Base-by-base conservation (phyloP, 2,888 invertebrate genomes). In the Caenorhabditis plicata region DNA sequence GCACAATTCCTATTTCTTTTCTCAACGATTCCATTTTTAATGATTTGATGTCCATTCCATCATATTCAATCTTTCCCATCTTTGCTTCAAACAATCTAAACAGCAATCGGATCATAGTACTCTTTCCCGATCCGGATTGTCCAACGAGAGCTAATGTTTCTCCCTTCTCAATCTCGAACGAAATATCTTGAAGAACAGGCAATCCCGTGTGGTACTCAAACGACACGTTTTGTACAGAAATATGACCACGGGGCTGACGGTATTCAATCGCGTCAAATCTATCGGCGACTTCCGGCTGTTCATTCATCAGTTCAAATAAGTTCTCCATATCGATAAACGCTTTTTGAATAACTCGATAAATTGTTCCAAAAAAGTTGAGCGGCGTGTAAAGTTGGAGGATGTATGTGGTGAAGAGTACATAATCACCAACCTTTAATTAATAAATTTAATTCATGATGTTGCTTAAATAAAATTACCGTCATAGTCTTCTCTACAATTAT, bases 281-380 rank as follows among this genome's bases (percentile, higher is more conserved):
- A 83, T 96, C 93, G 46, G 68, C 70, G 2, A 77, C 87, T 85
- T 96, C 94, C 47, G 89, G 87, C 38, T 89, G 87, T 78, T 92
- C 91, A 32, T 89, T 87, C 77, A 98, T 85, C 62, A 98, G 83
- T 73, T 95, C 94, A 81, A 96, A 92, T 96, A 98, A 95, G 82
- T 96, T 96, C 83, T 98, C 96, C 96, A 96, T 96, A 81, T 98
- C 96, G 17, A 96, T 88, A 80, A 98, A 96, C 80, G 93, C 91
- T 84, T 91, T 92, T 81, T 96, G 96, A 56, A 96, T 94, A 50
- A 91, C 90, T 80, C 95, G 25, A 44, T 98, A 98, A 80, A 93
- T 95, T 2, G 94, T 95, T 25, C 96, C 96, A 81, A 98, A 92
- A 89, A 91, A 96, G 84, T 96, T 96, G 44, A 98, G 84, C 0